Conservation (phyloP, 2,888 invertebrate genomes). For the Agrochola lota region DNA sequence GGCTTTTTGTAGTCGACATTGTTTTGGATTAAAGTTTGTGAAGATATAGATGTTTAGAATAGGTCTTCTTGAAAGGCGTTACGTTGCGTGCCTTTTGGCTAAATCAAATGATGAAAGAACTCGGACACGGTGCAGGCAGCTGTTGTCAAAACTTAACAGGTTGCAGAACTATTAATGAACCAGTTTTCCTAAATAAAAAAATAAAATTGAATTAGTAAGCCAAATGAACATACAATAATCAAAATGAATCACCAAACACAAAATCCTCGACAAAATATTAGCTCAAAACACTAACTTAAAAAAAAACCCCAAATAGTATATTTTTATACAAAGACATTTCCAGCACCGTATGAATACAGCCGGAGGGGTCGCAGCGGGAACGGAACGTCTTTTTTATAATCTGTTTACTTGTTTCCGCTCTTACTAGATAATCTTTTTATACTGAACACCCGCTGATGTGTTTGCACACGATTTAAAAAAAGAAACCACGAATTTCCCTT, state of each 20-base stretch:
- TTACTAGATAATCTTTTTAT: conserved; percentile 86
- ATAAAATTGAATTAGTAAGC: background rate
- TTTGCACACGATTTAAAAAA: conserved; percentile 74
- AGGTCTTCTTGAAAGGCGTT: background rate
- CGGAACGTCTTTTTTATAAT: conserved; percentile 87
- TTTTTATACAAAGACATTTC: conserved; percentile 45
- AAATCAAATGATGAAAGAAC: background rate
- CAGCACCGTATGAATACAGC: conserved; percentile 72
- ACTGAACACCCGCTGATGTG: conserved; percentile 78
- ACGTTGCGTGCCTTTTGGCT: background rate
- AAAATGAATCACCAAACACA: background rate
- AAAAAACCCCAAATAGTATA: conserved; percentile 31
- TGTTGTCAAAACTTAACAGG: background rate
- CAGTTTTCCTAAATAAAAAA: no score
- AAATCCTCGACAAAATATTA: conserved; percentile 13
- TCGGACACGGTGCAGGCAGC: background rate
- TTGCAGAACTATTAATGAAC: no score
- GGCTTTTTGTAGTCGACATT: conserved; percentile 27
- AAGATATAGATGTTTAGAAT: background rate
- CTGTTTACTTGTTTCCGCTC: conserved; percentile 86
- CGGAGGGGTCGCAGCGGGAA: conserved; percentile 76
- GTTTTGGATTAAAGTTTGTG: conserved; percentile 8
- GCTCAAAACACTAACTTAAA: conserved; percentile 28
- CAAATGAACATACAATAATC: background rate
- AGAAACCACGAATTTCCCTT: conserved; percentile 39